Evolutionary conservation across 2,888 invertebrate genomes (phyloP).

Genomic region (Eudasyphora cyanicolor): DNA sequence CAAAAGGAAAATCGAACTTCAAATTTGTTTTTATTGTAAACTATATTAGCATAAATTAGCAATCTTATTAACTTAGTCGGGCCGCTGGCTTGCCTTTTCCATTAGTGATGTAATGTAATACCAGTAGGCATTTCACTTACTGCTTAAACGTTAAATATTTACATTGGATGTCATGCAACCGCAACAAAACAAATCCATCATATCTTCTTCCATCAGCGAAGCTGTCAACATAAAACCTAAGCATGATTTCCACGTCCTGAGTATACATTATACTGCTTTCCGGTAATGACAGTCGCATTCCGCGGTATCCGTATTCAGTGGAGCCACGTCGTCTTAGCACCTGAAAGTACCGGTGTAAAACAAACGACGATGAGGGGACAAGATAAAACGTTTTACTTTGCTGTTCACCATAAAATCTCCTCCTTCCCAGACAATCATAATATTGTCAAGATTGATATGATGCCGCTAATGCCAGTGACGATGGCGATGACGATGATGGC

Average conservation of each 20-base stretch:
- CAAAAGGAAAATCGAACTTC: too few relatives aligned
- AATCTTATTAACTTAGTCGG: too few relatives aligned
- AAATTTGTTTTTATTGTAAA: too few relatives aligned
- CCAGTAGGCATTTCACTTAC: neutral
- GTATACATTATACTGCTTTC: neutral
- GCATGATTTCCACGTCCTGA: neutral
- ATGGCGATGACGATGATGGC: neutral
- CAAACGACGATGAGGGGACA: neutral
- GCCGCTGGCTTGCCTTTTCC: neutral
- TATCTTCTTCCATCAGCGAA: neutral
- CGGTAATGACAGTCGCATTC: neutral
- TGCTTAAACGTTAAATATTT: neutral
- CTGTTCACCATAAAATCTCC: slow-evolving; percentile 43
- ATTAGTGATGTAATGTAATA: too few relatives aligned
- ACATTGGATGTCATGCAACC: neutral
- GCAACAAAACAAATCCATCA: slow-evolving; percentile 1
- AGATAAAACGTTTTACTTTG: neutral
- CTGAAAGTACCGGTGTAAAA: neutral
- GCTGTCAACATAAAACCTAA: neutral
- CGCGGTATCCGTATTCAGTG: too few relatives aligned
- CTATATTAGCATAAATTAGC: too few relatives aligned
- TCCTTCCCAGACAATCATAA: too few relatives aligned
- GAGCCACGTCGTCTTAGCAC: neutral
- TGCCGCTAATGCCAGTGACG: slow-evolving; percentile 28
- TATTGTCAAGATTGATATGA: slow-evolving; percentile 57